These are phyloP conservation scores for Drosophila erecta DNA, from an alignment of 1,140 invertebrate genomes.

Conservation along the genomic window DNA sequence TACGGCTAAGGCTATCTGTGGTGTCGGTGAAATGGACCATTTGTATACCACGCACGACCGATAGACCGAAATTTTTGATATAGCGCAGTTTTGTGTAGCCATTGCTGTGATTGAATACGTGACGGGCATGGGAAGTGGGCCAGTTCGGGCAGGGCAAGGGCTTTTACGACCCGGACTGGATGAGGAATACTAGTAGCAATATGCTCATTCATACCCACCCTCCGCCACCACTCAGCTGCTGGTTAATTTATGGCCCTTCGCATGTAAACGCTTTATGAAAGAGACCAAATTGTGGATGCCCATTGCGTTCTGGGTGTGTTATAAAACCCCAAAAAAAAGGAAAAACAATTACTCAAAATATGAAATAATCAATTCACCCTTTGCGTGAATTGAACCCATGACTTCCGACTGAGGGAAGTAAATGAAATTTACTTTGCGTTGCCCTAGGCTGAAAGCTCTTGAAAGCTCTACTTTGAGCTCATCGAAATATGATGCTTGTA, in stretches of 20 bases:
- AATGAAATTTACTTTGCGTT: conserved; percentile 8
- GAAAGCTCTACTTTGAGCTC: conserved; percentile 21
- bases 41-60: conserved; percentile 73
- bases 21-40: conserved; percentile 55
- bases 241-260: conserved; percentile 54
- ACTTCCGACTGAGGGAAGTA: neutral
- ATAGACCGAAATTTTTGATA: conserved; percentile 75
- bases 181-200: conserved; percentile 30
- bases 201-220: conserved; percentile 19
- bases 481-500: neutral
- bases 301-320: conserved; percentile 28
- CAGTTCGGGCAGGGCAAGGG: conserved; percentile 52
- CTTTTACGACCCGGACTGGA: conserved; percentile 49
- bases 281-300: conserved; percentile 29
- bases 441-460: conserved; percentile 28
- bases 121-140: conserved; percentile 54
- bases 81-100: conserved; percentile 80
- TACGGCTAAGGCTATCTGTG: conserved; percentile 10
- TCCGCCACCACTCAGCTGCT: conserved; percentile 4
- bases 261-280: conserved; percentile 70
- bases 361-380: conserved; percentile 19
- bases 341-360: conserved; percentile 43
- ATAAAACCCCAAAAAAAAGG: conserved; percentile 5
- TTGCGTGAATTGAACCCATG: conserved; percentile 7
- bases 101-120: conserved; percentile 82